These are phyloP conservation scores for Sympetrum striolatum DNA, from an alignment of 2,888 invertebrate species.

Conservation along the genomic window DNA sequence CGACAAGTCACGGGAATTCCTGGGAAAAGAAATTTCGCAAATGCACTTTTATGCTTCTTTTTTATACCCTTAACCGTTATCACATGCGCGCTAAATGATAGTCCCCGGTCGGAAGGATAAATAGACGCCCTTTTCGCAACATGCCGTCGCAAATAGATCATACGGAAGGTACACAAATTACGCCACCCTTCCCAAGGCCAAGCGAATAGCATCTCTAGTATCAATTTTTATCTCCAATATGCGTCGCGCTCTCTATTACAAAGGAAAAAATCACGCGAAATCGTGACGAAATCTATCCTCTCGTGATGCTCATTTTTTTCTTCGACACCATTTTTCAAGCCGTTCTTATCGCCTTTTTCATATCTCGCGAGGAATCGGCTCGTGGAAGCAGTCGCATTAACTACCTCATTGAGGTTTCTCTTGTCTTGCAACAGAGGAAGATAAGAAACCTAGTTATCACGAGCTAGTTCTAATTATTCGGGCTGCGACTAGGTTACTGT, in stretches of 20 bases:
- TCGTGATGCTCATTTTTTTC: not conserved
- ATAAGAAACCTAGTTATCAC: not conserved
- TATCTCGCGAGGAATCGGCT: not conserved
- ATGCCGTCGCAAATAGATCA: conserved; percentile 4
- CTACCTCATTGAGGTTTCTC: not conserved
- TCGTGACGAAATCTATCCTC: not conserved
- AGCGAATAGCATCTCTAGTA: not conserved
- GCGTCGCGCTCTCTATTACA: not conserved
- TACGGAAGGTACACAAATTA: conserved; percentile 29
- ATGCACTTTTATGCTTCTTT: not conserved
- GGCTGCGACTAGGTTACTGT: no score
- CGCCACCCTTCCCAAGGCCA: conserved; percentile 16
- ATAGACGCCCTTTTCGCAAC: conserved; percentile 30
- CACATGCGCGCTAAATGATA: conserved; percentile 1
- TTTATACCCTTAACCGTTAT: not conserved
- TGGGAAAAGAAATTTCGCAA: not conserved
- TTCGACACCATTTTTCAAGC: not conserved
- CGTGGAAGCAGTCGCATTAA: not conserved
- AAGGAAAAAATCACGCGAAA: not conserved
- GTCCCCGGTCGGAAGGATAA: not conserved
- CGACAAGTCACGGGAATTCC: no score
- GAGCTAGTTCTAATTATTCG: no score
- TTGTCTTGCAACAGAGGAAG: not conserved
- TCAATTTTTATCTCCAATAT: conserved; percentile 17
- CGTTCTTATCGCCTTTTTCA: conserved; percentile 29